Evolutionary conservation across 2,113 vertebrate genomes (phyloP), one percentile per base, ranked within the genome.

Genomic region (Glaucidium brasilianum): DNA sequence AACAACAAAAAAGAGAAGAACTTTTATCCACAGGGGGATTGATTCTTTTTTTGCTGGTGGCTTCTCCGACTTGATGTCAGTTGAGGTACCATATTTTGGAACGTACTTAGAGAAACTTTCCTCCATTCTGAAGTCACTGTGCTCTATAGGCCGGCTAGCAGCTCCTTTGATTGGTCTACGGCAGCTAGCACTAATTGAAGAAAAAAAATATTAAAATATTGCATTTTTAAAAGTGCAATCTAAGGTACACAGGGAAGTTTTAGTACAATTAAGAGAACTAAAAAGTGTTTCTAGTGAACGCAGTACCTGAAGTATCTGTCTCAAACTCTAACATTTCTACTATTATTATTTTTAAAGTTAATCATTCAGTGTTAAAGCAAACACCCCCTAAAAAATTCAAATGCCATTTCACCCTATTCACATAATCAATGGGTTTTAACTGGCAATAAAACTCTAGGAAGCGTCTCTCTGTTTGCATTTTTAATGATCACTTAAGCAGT

Each of bases 131-230:
- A 98, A 98, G 96, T 99, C 98, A 74, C 97, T 97, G 92, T 97
- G 79, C 87, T 97, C 98, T 68, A 99, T 37, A 2, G 99, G 98
- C 32, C 99, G 98, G 15, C 98, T 98, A 19, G 99, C 99, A 26
- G 99, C 99, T 87, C 99, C 99, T 97, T 98, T 98, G 92, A 99
- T 99, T 35, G 99, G 99, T 86, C 98, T 98, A 82, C 99, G 99
- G 94, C 99, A 99, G 92, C 98, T 99, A 92, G 98, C 99, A 47
- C 99, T 99, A 94, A 96, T 83, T 62, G 56, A 80, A 85, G 60
- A 43, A 89, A 84, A 68, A 35, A 41, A 50, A 25, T 75, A 88
- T 32, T 59, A 45, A 68, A 84, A 72, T 15, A 41, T 20, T 47
- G 56, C 37, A 79, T 25, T 47, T 78, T 93, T 89, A 63, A 45